Percentiles rank a stretch among this genome's conserved stretches.
phyloP scores from a whole-genome alignment of 1,140 invertebrate genomes.

The Neotoxoptera formosana region DNA sequence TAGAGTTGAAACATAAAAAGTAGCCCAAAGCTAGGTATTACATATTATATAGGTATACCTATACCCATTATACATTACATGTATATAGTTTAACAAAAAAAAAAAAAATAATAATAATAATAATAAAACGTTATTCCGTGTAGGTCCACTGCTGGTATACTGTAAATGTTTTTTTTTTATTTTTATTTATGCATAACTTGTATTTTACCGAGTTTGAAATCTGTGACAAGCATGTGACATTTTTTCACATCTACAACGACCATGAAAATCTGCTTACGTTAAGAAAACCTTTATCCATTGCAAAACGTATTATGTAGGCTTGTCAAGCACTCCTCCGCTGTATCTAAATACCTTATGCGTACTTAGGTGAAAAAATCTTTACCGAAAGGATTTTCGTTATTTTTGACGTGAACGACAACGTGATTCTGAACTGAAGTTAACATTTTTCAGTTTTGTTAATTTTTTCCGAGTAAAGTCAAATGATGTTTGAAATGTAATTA shows the following conservation, averaged over 20 bases:
- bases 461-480: not conserved
- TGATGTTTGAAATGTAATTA: not conserved
- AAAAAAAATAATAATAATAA: no score
- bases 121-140: not conserved
- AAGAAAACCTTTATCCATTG: not conserved
- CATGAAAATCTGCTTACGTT: constrained; percentile 6
- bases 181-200: not conserved
- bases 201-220: not conserved
- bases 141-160: not conserved
- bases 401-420: not conserved
- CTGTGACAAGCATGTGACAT: constrained; percentile 3
- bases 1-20: not conserved
- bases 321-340: not conserved
- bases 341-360: not conserved
- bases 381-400: not conserved
- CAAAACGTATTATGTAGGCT: not conserved
- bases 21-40: not conserved
- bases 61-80: not conserved
- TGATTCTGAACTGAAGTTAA: not conserved
- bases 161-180: not conserved
- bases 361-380: constrained; percentile 23
- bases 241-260: not conserved
- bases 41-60: not conserved
- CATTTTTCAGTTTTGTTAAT: not conserved
- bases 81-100: not conserved